phyloP scores from a whole-genome alignment of 2,888 invertebrate species.

The Lasioglossum oenotherae region DNA sequence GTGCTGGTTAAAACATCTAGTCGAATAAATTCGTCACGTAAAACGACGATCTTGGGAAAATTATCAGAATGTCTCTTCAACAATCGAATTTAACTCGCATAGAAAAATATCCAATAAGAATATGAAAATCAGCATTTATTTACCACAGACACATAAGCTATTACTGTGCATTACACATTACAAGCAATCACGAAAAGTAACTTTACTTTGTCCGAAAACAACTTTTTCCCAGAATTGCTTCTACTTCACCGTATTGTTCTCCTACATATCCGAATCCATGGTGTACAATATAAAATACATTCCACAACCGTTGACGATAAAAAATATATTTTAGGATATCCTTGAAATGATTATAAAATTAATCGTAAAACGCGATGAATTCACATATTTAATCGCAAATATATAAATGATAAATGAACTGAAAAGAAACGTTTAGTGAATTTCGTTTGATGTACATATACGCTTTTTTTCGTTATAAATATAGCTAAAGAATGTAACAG shows the following conservation, averaged over 20 bases:
- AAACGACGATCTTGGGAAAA: not conserved
- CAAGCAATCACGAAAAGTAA: not conserved
- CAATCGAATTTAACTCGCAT: not conserved
- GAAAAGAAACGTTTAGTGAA: conserved; percentile 63
- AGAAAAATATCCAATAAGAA: not conserved
- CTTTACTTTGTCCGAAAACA: not conserved
- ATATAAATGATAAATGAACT: conserved; percentile 48
- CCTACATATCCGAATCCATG: conserved; percentile 5
- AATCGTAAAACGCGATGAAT: conserved; percentile 39
- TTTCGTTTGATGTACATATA: conserved; percentile 62
- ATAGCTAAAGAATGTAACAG: conserved; percentile 78
- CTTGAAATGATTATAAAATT: conserved; percentile 33
- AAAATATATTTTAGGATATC: conserved; percentile 31
- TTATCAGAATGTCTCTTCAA: not conserved
- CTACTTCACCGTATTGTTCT: not conserved
- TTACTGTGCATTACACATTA: not conserved
- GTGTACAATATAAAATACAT: conserved; percentile 30
- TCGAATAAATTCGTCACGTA: not conserved
- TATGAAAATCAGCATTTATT: not conserved
- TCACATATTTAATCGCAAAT: conserved; percentile 45
- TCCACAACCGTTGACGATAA: conserved; percentile 28
- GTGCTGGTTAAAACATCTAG: not conserved
- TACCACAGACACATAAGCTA: not conserved
- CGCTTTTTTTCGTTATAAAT: conserved; percentile 65
- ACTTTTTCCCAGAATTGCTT: not conserved